phyloP scores from a whole-genome alignment of 2,113 vertebrate species.

The Engystomops pustulosus region DNA sequence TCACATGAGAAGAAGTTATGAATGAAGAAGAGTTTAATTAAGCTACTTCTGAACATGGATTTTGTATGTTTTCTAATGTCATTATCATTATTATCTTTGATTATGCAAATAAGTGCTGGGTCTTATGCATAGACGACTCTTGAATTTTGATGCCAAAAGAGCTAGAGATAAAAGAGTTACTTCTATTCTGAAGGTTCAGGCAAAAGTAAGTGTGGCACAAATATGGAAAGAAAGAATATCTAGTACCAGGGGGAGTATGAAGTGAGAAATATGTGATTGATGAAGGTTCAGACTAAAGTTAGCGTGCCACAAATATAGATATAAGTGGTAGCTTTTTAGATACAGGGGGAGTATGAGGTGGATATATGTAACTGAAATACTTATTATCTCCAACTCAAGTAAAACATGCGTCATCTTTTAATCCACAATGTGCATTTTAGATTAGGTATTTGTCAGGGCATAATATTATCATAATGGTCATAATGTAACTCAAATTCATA shows the following conservation, averaged over 20 bases:
- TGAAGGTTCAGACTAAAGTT: no score
- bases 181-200: background rate
- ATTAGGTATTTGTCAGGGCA: no score
- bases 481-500: no score
- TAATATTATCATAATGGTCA: no score
- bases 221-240: background rate
- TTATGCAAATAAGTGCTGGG: constrained; percentile 48
- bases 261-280: background rate
- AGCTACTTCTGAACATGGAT: constrained; percentile 54
- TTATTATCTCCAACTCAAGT: no score
- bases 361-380: background rate
- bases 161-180: background rate
- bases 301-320: no score
- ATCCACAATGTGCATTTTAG: no score
- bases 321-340: no score
- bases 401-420: no score
- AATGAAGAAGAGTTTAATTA: constrained; percentile 56
- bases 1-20: constrained; percentile 45
- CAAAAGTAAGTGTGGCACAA: background rate
- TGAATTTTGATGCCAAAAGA: constrained; percentile 9
- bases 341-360: background rate
- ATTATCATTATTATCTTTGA: constrained; percentile 58
- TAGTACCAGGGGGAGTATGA: background rate
- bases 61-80: constrained; percentile 54
- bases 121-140: constrained; percentile 16